Conservation (phyloP, 2,113 vertebrate genomes). For the Macrotus californicus region DNA sequence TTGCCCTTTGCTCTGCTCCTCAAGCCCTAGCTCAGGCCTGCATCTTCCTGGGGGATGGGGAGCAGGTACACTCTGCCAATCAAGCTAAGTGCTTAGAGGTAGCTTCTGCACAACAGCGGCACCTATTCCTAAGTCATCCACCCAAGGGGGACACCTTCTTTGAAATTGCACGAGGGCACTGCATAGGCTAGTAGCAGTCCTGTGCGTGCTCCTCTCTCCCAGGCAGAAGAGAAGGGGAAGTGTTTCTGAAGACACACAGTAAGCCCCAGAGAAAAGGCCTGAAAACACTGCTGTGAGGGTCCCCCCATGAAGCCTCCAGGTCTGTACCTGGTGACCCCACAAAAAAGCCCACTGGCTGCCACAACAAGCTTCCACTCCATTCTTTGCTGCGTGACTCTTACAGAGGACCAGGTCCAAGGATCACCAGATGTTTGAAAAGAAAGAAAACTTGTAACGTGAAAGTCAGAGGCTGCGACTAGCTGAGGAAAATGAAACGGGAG, state of each 20-base stretch:
- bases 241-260: not conserved
- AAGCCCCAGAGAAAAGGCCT: not conserved
- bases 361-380: not conserved
- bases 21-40: not conserved
- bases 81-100: not conserved
- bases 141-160: not conserved
- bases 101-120: not conserved
- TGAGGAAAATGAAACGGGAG: not conserved
- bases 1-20: not conserved
- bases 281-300: fast-evolving
- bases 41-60: not conserved
- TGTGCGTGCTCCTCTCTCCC: not conserved
- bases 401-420: not conserved
- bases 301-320: not conserved
- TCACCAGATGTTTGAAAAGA: not conserved
- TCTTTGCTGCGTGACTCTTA: not conserved
- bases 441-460: not conserved
- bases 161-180: not conserved
- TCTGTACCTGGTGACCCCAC: not conserved
- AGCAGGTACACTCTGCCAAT: not conserved
- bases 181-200: not conserved
- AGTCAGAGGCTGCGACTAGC: not conserved
- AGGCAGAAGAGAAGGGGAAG: not conserved
- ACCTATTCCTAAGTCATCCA: not conserved
- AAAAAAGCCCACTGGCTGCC: not conserved